These are phyloP conservation scores for Papilio helenus DNA, from an alignment of 1,140 invertebrate species.

Conservation along the genomic window DNA sequence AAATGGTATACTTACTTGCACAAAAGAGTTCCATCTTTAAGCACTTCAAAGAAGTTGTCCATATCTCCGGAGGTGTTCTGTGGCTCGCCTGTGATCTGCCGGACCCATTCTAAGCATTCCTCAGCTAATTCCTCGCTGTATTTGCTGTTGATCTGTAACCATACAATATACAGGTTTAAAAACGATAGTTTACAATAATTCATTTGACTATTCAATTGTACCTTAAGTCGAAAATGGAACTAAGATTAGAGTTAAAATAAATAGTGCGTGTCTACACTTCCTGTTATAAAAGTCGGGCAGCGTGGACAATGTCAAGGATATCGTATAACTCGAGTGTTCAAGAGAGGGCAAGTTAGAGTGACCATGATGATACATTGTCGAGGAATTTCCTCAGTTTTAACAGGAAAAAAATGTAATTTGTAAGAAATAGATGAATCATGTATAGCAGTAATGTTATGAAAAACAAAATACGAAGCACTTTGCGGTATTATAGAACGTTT, in stretches of 20 bases:
- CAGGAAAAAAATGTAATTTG: neutral
- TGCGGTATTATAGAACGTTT: neutral
- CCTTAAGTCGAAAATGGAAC: too few species aligned
- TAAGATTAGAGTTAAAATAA: neutral
- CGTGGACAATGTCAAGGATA: slow-evolving; percentile 29
- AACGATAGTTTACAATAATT: neutral
- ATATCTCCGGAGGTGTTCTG: slow-evolving; percentile 92
- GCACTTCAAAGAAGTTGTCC: slow-evolving; percentile 95
- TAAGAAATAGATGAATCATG: neutral
- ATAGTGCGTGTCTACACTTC: neutral
- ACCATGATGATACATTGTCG: neutral
- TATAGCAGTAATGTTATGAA: neutral
- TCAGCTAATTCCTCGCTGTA: slow-evolving; percentile 96
- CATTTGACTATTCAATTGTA: too few species aligned
- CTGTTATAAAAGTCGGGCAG: slow-evolving; percentile 5
- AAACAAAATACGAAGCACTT: neutral
- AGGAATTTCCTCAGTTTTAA: neutral
- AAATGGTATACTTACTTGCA: slow-evolving; percentile 87
- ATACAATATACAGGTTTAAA: neutral
- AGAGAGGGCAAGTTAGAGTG: neutral
- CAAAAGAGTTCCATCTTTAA: slow-evolving; percentile 93
- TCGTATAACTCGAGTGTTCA: neutral
- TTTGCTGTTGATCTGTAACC: slow-evolving; percentile 95
- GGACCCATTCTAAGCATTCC: slow-evolving; percentile 96
- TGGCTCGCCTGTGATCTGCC: slow-evolving; percentile 90